Percentiles rank a stretch among this genome's conserved stretches.
phyloP scores from a whole-genome alignment of 2,888 invertebrate species.

The Archips crataeganus region DNA sequence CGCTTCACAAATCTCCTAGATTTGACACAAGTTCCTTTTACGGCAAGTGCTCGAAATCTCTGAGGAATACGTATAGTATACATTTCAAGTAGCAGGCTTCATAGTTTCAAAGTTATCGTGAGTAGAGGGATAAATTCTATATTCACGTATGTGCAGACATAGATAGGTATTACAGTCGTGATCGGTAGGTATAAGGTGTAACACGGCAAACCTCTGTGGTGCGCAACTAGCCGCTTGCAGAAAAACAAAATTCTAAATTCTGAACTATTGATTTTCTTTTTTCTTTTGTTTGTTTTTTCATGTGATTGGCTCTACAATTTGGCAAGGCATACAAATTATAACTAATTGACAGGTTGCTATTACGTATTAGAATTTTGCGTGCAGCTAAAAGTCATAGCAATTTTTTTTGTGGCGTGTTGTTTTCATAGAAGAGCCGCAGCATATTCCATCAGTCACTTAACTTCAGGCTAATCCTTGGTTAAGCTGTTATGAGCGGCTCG shows the following conservation, averaged over 20 bases:
- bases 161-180: too few relatives aligned
- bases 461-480: constrained; percentile 24
- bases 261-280: too few relatives aligned
- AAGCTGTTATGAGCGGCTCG: constrained; percentile 32
- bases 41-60: not conserved
- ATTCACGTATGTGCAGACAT: too few relatives aligned
- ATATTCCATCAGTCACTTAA: constrained; percentile 25
- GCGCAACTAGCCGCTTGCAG: too few relatives aligned
- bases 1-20: not conserved
- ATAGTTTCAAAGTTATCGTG: not conserved
- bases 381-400: too few relatives aligned
- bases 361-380: too few relatives aligned
- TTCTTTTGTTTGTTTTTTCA: too few relatives aligned
- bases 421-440: constrained; percentile 4
- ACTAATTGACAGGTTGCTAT: not conserved
- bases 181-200: too few relatives aligned
- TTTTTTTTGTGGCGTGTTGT: not conserved
- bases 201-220: too few relatives aligned
- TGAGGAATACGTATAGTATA: not conserved
- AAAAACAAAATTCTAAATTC: too few relatives aligned
- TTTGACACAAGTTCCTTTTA: not conserved
- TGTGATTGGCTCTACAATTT: too few relatives aligned
- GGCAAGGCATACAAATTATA: not conserved
- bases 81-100: not conserved
- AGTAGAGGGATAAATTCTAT: not conserved